Conservation (phyloP, 2,113 vertebrate genomes). For the Upupa epops region DNA sequence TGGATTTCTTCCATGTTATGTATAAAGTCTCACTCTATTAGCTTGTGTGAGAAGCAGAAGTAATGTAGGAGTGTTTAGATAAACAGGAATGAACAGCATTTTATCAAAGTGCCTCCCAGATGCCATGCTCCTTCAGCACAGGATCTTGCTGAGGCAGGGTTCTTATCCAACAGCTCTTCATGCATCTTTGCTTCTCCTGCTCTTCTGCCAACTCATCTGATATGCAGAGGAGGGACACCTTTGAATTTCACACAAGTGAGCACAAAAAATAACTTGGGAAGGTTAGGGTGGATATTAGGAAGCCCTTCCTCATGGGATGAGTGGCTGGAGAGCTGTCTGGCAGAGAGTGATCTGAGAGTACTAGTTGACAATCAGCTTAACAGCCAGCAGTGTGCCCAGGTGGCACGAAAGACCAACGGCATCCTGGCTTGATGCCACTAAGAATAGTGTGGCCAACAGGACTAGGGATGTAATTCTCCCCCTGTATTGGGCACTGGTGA, state of each 20-base stretch:
- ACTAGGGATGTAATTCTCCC: too few species aligned
- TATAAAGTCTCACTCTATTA: too few species aligned
- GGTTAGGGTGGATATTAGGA: too few species aligned
- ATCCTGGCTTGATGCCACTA: too few species aligned
- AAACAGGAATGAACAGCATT: not conserved
- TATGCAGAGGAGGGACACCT: fast-evolving
- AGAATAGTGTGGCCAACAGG: too few species aligned
- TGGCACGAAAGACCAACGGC: too few species aligned
- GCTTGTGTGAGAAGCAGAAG: not conserved
- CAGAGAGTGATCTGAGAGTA: too few species aligned
- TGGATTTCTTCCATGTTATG: fast-evolving
- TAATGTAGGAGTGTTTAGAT: not conserved
- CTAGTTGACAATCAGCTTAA: too few species aligned
- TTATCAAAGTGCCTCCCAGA: not conserved
- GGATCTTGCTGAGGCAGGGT: not conserved
- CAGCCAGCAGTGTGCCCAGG: too few species aligned
- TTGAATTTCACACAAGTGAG: not conserved
- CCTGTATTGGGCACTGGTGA: too few species aligned
- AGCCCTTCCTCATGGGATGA: too few species aligned
- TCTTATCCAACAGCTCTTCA: not conserved
- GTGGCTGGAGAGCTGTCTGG: too few species aligned
- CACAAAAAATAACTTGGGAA: not conserved
- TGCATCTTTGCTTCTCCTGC: fast-evolving
- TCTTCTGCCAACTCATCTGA: not conserved
- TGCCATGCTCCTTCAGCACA: not conserved